A percentile compares a stretch with the other conserved stretches of the same genome.
Evolutionary conservation across 2,113 vertebrate species (phyloP).

Genomic region (Callorhinus ursinus): DNA sequence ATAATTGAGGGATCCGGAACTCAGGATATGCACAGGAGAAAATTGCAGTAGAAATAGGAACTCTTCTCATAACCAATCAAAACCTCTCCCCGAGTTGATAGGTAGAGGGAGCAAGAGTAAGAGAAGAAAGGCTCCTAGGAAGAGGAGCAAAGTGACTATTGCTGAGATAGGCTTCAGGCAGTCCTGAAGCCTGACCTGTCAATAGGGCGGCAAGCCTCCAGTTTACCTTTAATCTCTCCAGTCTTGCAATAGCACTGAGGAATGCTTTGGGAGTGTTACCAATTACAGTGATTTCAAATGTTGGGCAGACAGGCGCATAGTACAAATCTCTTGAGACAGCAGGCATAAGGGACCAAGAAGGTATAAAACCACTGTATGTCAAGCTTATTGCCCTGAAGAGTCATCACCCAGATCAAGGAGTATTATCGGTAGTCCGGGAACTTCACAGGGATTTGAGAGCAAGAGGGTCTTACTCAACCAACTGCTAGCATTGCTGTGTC

Average conservation of each 20-base stretch:
- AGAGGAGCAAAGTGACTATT: neutral
- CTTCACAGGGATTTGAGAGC: neutral
- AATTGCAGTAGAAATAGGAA: neutral
- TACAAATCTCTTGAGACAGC: neutral
- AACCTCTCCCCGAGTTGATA: neutral
- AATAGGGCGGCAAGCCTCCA: neutral
- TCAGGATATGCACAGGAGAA: neutral
- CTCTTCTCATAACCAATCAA: neutral
- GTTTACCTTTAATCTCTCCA: neutral
- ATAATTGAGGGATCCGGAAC: neutral
- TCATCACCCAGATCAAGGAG: neutral
- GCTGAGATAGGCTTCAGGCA: neutral
- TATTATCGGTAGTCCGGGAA: neutral
- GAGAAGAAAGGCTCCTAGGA: neutral
- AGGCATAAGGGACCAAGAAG: neutral
- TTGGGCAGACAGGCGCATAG: neutral
- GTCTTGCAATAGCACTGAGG: neutral
- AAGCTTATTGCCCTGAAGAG: neutral
- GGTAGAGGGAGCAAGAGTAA: neutral
- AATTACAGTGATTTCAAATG: neutral
- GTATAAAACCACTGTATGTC: neutral
- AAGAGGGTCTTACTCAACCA: neutral
- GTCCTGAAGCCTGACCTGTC: neutral
- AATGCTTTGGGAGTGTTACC: neutral
- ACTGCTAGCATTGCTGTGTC: neutral